These are phyloP conservation scores for Poecile montanus DNA, from an alignment of 2,797 vertebrate genomes.

Conservation along the genomic window DNA sequence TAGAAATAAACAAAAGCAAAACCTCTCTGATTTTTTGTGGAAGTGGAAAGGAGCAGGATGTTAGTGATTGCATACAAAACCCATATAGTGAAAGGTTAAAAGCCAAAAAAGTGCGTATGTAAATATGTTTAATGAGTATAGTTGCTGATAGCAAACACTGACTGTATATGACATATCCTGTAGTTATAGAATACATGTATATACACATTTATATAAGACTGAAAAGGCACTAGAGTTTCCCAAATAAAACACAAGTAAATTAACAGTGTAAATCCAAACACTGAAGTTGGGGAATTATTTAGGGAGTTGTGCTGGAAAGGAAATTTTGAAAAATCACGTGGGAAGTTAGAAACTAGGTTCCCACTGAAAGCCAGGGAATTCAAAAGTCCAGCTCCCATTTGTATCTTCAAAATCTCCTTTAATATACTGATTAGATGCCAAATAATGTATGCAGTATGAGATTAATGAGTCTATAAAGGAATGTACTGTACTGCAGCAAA, in stretches of 20 bases:
- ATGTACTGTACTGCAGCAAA: not conserved
- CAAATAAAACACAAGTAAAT: constrained; percentile 30
- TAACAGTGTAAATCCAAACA: not conserved
- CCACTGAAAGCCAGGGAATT: not conserved
- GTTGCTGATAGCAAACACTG: not conserved
- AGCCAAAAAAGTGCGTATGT: not conserved
- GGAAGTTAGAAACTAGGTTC: not conserved
- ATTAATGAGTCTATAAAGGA: not conserved
- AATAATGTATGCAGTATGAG: not conserved
- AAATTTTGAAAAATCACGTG: not conserved
- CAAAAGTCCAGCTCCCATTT: not conserved
- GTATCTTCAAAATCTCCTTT: not conserved
- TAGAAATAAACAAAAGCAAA: not conserved
- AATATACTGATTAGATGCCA: not conserved
- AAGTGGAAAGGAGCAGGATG: not conserved
- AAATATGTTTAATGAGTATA: not conserved
- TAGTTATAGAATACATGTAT: constrained; percentile 23
- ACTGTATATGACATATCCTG: not conserved
- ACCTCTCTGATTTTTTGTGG: not conserved
- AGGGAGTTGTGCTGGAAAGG: not conserved
- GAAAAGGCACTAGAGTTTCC: constrained; percentile 64
- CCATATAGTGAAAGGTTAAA: not conserved
- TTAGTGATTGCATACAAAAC: not conserved
- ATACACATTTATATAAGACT: constrained; percentile 38
- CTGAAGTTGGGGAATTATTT: not conserved